Evolutionary conservation across 2,797 vertebrate species (phyloP).

Genomic region (Sebastes vulpes): DNA sequence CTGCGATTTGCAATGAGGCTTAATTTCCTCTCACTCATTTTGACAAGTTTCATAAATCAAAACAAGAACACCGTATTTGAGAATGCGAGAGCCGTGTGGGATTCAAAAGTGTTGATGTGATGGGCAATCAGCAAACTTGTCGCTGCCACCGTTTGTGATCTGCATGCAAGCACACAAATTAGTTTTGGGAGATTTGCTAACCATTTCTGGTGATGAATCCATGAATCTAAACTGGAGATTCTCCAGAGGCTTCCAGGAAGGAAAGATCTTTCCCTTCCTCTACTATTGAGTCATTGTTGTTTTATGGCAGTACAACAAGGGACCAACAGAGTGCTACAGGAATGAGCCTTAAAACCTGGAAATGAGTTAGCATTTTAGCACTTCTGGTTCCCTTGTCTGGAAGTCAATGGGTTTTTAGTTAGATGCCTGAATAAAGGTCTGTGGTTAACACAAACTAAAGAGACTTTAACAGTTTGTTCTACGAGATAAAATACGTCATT

Average conservation of each 20-base stretch:
- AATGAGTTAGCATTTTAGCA: too few species aligned
- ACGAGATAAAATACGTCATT: too few species aligned
- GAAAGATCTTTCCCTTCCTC: not conserved
- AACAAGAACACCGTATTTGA: not conserved
- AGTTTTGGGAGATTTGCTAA: not conserved
- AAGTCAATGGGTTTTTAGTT: too few species aligned
- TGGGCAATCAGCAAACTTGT: not conserved
- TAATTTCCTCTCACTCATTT: not conserved
- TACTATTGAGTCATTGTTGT: not conserved
- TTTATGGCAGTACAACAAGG: not conserved
- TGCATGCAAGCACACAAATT: not conserved
- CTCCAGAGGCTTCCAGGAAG: not conserved
- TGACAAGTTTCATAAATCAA: not conserved
- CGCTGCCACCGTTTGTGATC: not conserved
- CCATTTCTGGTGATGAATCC: not conserved
- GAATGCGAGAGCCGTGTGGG: not conserved
- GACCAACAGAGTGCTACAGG: not conserved
- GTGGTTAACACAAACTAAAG: too few species aligned
- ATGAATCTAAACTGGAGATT: not conserved
- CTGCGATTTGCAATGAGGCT: not conserved
- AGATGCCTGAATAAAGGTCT: too few species aligned
- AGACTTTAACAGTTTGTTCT: too few species aligned
- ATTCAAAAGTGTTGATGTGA: not conserved
- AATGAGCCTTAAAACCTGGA: too few species aligned
- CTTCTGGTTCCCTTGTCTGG: too few species aligned